Conservation (phyloP, 2,797 vertebrate species). For the Mallotus villosus region DNA sequence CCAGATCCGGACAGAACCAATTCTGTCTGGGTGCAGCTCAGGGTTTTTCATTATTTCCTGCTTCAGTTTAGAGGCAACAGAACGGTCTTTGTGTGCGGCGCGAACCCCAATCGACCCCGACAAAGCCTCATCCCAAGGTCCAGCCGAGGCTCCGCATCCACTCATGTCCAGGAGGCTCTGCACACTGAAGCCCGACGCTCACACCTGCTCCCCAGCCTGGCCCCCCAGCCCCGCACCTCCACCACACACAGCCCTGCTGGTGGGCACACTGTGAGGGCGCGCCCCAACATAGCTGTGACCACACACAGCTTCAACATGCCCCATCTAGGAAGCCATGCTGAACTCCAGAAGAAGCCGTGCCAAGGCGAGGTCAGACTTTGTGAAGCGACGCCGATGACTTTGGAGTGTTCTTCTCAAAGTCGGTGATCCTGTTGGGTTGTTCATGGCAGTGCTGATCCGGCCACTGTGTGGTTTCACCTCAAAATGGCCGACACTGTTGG, state of each 20-base stretch:
- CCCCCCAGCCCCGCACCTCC: conserved; percentile 8
- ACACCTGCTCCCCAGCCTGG: conserved; percentile 39
- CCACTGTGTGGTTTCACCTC: no score
- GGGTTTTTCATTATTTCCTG: conserved; percentile 10
- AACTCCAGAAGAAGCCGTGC: conserved; percentile 35
- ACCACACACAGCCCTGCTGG: conserved; percentile 14
- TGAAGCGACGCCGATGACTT: not conserved
- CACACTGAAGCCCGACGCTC: conserved; percentile 26
- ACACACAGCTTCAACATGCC: conserved; percentile 24
- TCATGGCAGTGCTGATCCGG: no score
- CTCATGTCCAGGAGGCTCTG: conserved; percentile 11
- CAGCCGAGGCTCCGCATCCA: not conserved
- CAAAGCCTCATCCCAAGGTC: conserved; percentile 30
- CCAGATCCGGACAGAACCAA: not conserved
- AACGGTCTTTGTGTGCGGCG: conserved; percentile 21
- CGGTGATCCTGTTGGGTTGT: not conserved
- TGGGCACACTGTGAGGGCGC: conserved; percentile 28
- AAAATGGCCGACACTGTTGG: not conserved
- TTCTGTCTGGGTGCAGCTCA: conserved; percentile 28
- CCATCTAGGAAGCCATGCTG: conserved; percentile 55
- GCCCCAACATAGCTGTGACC: conserved; percentile 26
- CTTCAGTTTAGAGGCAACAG: conserved; percentile 22
- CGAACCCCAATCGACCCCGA: conserved; percentile 30
- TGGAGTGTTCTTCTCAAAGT: not conserved
- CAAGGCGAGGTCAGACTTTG: not conserved